Percentiles rank a stretch among this genome's conserved stretches.
These are phyloP conservation scores for Lissonota sp. DNA, from an alignment of 2,888 invertebrate genomes.

Conservation along the genomic window DNA sequence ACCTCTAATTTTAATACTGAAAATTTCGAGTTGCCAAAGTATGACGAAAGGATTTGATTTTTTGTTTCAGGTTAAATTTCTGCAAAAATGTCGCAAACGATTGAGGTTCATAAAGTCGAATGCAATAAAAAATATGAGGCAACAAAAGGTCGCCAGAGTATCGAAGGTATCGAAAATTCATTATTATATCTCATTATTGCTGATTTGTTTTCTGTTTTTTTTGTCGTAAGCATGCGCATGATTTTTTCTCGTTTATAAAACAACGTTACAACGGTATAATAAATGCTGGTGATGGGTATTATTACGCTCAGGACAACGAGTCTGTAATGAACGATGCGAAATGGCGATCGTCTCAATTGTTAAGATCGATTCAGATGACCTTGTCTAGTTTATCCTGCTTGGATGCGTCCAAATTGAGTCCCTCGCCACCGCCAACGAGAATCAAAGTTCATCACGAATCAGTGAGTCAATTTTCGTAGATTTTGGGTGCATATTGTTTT, in stretches of 20 bases:
- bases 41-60: conserved; percentile 12
- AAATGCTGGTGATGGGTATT: conserved; percentile 74
- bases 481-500: background rate
- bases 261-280: background rate
- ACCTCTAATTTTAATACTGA: background rate
- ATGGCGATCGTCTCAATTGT: conserved; percentile 69
- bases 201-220: conserved; percentile 14
- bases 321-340: conserved; percentile 74
- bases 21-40: background rate
- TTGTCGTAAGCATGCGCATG: background rate
- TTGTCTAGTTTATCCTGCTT: conserved; percentile 79
- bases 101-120: conserved; percentile 85
- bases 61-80: conserved; percentile 84
- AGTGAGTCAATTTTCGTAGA: conserved; percentile 67
- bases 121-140: conserved; percentile 84
- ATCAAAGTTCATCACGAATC: conserved; percentile 73
- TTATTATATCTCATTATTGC: background rate
- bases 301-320: conserved; percentile 71
- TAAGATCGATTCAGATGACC: conserved; percentile 77
- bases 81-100: conserved; percentile 85
- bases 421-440: conserved; percentile 80
- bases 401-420: conserved; percentile 74
- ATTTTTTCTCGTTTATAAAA: conserved; percentile 12
- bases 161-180: conserved; percentile 42
- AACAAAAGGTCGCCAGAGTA: conserved; percentile 32